Evolutionary conservation across 2,113 vertebrate species (phyloP).

Genomic region (Brienomyrus brachyistius): DNA sequence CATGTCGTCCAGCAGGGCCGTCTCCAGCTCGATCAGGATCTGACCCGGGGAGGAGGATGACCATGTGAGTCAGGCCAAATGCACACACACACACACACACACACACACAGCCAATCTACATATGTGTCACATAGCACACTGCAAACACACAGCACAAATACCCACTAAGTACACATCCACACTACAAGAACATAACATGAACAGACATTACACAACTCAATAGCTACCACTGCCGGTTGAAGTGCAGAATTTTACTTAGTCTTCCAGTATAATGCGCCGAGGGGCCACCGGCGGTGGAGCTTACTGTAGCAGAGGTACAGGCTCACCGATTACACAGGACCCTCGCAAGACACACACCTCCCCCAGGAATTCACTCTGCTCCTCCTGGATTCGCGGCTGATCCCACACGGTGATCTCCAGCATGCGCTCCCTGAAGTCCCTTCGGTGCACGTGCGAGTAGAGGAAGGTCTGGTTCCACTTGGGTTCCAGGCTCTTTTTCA

Average conservation of each 20-base stretch:
- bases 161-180: neutral
- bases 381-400: constrained; percentile 90
- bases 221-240: neutral
- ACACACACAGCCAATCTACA: neutral
- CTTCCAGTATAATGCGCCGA: neutral
- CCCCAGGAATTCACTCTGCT: constrained; percentile 95
- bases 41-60: constrained; percentile 35
- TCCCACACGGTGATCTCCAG: constrained; percentile 98
- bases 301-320: neutral
- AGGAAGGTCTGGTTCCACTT: constrained; percentile 99
- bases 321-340: neutral
- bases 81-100: neutral
- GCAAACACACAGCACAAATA: neutral
- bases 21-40: constrained; percentile 96
- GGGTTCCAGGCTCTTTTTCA: constrained; percentile 90
- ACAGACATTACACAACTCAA: neutral
- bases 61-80: neutral
- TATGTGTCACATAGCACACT: neutral
- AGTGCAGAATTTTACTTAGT: neutral
- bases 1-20: constrained; percentile 87
- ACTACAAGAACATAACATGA: neutral
- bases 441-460: constrained; percentile 91
- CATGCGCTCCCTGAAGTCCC: constrained; percentile 97
- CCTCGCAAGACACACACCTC: constrained; percentile 68
- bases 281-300: too few species aligned